Evolutionary conservation across 2,888 invertebrate species (phyloP).

Genomic region (Ichneumoninae sp.): DNA sequence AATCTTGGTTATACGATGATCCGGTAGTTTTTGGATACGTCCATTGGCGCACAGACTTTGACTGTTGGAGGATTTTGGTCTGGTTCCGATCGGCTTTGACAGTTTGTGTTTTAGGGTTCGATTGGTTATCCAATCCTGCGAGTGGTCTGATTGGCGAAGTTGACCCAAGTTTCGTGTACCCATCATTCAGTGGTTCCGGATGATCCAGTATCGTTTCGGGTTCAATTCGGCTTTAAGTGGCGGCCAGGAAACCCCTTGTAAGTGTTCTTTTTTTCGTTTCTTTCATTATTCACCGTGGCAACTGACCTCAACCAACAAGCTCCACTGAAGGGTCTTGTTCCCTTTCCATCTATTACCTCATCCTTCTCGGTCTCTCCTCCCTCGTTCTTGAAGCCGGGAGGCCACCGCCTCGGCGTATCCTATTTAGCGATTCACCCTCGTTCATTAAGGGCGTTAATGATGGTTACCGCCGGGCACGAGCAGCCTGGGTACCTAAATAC

Average conservation of each 20-base stretch:
- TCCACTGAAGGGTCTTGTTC: not conserved
- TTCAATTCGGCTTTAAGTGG: not conserved
- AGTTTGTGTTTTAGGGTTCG: not conserved
- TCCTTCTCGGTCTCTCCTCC: slow-evolving; percentile 31
- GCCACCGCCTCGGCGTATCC: slow-evolving; percentile 69
- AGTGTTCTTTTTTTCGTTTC: not conserved
- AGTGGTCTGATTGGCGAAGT: not conserved
- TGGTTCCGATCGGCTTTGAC: too few species aligned
- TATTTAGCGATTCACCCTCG: slow-evolving; percentile 78
- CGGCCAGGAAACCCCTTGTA: not conserved
- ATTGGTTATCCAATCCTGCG: not conserved
- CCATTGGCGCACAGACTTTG: too few species aligned
- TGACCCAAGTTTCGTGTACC: not conserved
- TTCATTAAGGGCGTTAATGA: slow-evolving; percentile 80
- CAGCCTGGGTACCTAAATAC: slow-evolving; percentile 48
- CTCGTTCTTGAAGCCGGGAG: slow-evolving; percentile 35
- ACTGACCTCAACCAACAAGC: not conserved
- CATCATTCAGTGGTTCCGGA: not conserved
- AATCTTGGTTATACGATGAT: too few species aligned
- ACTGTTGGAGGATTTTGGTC: too few species aligned
- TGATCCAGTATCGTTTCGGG: not conserved
- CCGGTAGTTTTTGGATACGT: too few species aligned
- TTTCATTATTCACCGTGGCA: not conserved
- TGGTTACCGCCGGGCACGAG: slow-evolving; percentile 72
- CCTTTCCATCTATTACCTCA: slow-evolving; percentile 31